phyloP scores from a whole-genome alignment of 2,113 vertebrate species.

The Platichthys flesus region DNA sequence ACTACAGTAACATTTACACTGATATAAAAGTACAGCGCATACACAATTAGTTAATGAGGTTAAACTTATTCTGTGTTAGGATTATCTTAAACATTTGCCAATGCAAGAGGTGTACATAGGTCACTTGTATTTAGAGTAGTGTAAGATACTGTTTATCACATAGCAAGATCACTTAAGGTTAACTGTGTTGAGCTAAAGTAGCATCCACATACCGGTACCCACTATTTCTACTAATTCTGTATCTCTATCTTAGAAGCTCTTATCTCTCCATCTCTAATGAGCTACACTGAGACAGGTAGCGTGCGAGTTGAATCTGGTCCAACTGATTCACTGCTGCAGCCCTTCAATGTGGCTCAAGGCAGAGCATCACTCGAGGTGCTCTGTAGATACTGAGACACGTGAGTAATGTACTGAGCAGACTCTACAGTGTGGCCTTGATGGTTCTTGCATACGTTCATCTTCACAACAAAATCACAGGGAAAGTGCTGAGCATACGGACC shows the following conservation, averaged over 20 bases:
- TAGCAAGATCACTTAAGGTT: too few relatives aligned
- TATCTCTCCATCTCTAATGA: neutral
- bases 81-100: neutral
- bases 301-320: neutral
- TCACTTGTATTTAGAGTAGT: too few relatives aligned
- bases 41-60: neutral
- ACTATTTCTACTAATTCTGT: neutral
- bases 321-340: neutral
- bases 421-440: slow-evolving; percentile 16
- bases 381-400: neutral
- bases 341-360: neutral
- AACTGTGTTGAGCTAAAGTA: neutral
- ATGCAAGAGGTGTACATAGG: neutral
- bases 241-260: too few relatives aligned
- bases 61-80: neutral
- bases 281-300: neutral
- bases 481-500: neutral
- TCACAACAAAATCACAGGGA: slow-evolving; percentile 11
- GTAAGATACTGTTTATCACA: too few relatives aligned
- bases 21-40: neutral
- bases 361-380: neutral
- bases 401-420: slow-evolving; percentile 5
- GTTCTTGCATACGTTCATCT: slow-evolving; percentile 22
- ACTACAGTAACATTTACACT: neutral
- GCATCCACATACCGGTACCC: neutral